Conservation (phyloP, 2,797 vertebrate genomes). For the Thalassophryne amazonica region DNA sequence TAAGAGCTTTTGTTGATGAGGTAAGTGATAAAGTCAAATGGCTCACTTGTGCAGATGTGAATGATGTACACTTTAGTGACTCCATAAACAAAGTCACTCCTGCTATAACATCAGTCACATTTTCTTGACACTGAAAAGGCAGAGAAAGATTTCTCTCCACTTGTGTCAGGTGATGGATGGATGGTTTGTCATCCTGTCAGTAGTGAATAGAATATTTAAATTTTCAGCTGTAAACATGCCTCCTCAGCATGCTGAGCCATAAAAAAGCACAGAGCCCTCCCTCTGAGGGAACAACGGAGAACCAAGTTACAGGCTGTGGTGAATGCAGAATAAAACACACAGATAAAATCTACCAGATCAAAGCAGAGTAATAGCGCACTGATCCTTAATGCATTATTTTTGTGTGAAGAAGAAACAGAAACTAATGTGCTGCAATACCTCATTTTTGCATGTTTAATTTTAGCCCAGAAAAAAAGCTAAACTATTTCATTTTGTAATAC, state of each 20-base stretch:
- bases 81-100: not conserved
- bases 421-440: conserved; percentile 29
- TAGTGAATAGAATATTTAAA: conserved; percentile 32
- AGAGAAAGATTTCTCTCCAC: not conserved
- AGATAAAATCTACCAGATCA: conserved; percentile 56
- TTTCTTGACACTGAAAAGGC: not conserved
- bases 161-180: not conserved
- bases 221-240: conserved; percentile 23
- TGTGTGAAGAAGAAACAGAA: not conserved
- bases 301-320: conserved; percentile 31
- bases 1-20: no score
- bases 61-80: not conserved
- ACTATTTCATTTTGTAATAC: conserved; percentile 6
- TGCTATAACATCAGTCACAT: not conserved
- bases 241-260: conserved; percentile 23
- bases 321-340: conserved; percentile 33
- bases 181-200: conserved; percentile 3
- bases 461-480: conserved; percentile 14
- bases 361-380: conserved; percentile 36
- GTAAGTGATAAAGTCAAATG: no score
- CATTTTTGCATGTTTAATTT: conserved; percentile 38
- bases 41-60: not conserved
- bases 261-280: conserved; percentile 29
- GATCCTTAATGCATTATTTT: conserved; percentile 50
- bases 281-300: conserved; percentile 21